Percentiles rank a stretch among this genome's conserved stretches.
Conservation (phyloP, 1,140 invertebrate species). For the Cardiocondyla obscurior region DNA sequence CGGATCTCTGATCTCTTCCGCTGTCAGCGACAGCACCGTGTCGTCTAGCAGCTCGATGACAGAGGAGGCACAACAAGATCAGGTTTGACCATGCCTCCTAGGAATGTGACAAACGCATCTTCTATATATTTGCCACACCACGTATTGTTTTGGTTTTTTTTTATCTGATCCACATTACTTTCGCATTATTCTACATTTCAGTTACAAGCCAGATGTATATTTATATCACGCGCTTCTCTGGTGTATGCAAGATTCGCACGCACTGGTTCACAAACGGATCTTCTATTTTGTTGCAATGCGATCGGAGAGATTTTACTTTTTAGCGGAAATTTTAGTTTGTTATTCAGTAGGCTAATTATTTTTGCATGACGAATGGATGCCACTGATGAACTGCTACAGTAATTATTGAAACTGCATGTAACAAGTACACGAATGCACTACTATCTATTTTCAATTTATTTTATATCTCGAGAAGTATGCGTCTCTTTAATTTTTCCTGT, state of each 20-base stretch:
- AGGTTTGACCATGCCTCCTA: slow-evolving; percentile 79
- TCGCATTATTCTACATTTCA: not conserved
- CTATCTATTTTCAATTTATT: slow-evolving; percentile 67
- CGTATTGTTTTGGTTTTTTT: slow-evolving; percentile 53
- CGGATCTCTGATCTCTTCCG: slow-evolving; percentile 79
- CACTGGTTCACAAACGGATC: slow-evolving; percentile 16
- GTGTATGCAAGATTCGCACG: not conserved
- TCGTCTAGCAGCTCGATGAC: slow-evolving; percentile 79
- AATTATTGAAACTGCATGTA: slow-evolving; percentile 74
- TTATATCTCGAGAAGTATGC: slow-evolving; percentile 73
- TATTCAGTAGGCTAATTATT: slow-evolving; percentile 65
- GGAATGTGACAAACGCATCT: slow-evolving; percentile 69
- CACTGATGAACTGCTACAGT: slow-evolving; percentile 60
- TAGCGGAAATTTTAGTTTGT: slow-evolving; percentile 38
- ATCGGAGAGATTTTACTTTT: slow-evolving; percentile 29
- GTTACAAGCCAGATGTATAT: slow-evolving; percentile 18
- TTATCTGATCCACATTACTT: slow-evolving; percentile 21
- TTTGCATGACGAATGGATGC: slow-evolving; percentile 75
- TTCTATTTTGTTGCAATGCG: slow-evolving; percentile 25
- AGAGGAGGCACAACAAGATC: slow-evolving; percentile 80
- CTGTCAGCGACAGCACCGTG: slow-evolving; percentile 79
- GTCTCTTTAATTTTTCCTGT: slow-evolving; percentile 79
- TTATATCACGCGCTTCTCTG: slow-evolving; percentile 31
- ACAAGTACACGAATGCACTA: slow-evolving; percentile 67
- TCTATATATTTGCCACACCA: slow-evolving; percentile 61